These are phyloP conservation scores for Mobula birostris DNA, from an alignment of 2,113 vertebrate species.

Conservation along the genomic window DNA sequence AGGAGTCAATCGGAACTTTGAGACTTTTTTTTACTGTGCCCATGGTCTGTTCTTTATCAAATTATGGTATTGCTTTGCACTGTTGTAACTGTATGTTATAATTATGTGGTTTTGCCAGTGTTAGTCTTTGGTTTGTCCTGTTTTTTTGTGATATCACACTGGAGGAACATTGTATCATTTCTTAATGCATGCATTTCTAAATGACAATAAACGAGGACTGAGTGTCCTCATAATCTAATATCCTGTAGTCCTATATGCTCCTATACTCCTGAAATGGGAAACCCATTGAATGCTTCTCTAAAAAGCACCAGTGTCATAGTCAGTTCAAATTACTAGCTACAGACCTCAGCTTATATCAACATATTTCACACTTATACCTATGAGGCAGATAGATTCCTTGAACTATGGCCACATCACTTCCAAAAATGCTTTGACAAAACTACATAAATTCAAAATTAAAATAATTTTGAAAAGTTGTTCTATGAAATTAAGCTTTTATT, in stretches of 20 bases:
- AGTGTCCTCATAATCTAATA: no score
- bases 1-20: no score
- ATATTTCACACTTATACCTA: background rate
- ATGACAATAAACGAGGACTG: no score
- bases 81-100: no score
- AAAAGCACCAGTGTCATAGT: background rate
- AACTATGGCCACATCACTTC: background rate
- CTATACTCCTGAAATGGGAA: background rate
- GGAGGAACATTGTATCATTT: no score
- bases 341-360: background rate
- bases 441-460: background rate
- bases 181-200: no score
- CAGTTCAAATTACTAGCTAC: background rate
- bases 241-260: background rate
- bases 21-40: no score
- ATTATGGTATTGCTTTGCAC: no score
- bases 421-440: background rate
- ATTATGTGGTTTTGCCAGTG: no score
- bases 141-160: no score
- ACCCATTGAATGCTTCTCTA: background rate
- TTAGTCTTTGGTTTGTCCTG: no score
- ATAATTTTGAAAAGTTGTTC: background rate
- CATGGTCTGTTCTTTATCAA: no score
- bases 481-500: background rate
- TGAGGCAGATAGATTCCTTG: background rate